Percentiles rank a stretch among this genome's conserved stretches.
These are phyloP conservation scores for Phenganax stokvisi DNA, from an alignment of 92 coral and sea anemone genomes.

Conservation along the genomic window DNA sequence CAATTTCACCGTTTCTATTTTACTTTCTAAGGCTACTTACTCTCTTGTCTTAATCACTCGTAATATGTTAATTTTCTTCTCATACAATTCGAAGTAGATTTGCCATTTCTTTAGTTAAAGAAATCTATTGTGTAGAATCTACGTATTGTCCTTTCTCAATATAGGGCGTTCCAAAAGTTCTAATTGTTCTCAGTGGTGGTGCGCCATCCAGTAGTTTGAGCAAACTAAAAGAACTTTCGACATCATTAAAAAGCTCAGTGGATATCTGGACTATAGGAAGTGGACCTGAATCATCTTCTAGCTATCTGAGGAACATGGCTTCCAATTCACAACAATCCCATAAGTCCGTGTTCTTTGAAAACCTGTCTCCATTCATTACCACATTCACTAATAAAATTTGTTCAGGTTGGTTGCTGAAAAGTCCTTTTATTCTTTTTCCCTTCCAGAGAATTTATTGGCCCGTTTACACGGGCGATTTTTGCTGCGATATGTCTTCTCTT, in stretches of 20 bases:
- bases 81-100: neutral
- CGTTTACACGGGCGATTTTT: no score
- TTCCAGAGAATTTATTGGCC: neutral
- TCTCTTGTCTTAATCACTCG: neutral
- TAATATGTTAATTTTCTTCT: neutral
- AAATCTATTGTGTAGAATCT: neutral
- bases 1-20: no score
- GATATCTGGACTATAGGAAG: conserved; percentile 39
- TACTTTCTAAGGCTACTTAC: neutral
- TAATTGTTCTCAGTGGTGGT: conserved; percentile 30
- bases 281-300: conserved; percentile 24
- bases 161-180: conserved; percentile 31
- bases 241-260: conserved; percentile 17
- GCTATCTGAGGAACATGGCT: conserved; percentile 26
- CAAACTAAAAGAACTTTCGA: conserved; percentile 14
- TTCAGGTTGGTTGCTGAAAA: conserved; percentile 18
- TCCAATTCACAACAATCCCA: conserved; percentile 15
- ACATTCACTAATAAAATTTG: conserved; percentile 27
- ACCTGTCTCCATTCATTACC: conserved; percentile 9
- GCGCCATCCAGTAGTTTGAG: conserved; percentile 26
- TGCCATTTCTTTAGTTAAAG: neutral
- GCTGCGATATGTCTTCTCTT: no score
- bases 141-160: neutral
- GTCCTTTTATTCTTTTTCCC: neutral
- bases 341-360: conserved; percentile 25